Evolutionary conservation across 2,797 vertebrate genomes (phyloP).

Genomic region (Podarcis siculus): DNA sequence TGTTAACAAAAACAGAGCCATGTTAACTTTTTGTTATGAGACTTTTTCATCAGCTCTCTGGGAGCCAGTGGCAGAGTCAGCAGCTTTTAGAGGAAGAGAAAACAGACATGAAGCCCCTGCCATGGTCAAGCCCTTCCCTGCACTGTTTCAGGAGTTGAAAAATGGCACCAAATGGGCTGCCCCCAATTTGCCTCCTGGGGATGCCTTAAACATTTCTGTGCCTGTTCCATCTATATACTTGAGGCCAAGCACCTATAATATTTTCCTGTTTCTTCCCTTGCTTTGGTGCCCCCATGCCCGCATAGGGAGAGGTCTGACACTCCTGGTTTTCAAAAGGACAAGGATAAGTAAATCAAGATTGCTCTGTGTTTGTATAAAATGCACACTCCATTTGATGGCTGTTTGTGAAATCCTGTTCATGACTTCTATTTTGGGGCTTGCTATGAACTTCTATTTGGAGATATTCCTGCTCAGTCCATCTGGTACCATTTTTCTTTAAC

Average conservation of each 20-base stretch:
- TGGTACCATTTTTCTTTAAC: conserved; percentile 59
- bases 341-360: not conserved
- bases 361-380: not conserved
- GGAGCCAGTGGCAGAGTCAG: too few species aligned
- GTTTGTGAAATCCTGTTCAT: conserved; percentile 4
- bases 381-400: not conserved
- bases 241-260: not conserved
- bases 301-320: not conserved
- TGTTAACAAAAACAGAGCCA: not conserved
- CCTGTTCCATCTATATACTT: not conserved
- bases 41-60: too few species aligned
- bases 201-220: not conserved
- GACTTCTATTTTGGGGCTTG: conserved; percentile 10
- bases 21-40: not conserved
- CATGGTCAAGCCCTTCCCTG: too few species aligned
- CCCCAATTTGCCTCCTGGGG: not conserved
- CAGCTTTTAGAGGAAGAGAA: too few species aligned
- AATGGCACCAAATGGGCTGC: too few species aligned
- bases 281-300: not conserved
- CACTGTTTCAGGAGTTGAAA: too few species aligned
- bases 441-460: conserved; percentile 29
- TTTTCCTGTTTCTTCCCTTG: not conserved
- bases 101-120: too few species aligned
- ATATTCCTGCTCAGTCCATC: conserved; percentile 36
- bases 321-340: not conserved